Evolutionary conservation across 2,888 invertebrate genomes (phyloP).

Genomic region (Parnassius orleans): DNA sequence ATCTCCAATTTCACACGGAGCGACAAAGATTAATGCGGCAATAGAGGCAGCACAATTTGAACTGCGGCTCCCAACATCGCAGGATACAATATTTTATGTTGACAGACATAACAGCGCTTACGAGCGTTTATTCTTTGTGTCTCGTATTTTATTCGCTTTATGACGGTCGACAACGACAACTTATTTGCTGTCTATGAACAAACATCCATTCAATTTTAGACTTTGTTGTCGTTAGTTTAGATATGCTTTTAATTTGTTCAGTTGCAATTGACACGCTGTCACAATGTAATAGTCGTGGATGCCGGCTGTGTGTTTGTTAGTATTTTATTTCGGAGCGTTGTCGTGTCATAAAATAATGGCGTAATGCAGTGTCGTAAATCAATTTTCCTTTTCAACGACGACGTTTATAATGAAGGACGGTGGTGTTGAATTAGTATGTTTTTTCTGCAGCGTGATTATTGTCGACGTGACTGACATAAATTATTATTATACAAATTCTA

Average conservation of each 20-base stretch:
- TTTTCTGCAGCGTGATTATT: conserved; percentile 51
- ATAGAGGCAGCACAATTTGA: conserved; percentile 74
- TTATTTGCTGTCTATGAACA: conserved; percentile 31
- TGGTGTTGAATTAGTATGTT: conserved; percentile 44
- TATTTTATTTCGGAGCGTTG: conserved; percentile 80
- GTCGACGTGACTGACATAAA: background rate
- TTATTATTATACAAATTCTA: too few species aligned
- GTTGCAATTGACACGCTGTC: conserved; percentile 39
- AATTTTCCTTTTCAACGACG: conserved; percentile 76
- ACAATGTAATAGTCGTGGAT: conserved; percentile 75
- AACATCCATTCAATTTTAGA: conserved; percentile 36
- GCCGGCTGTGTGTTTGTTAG: conserved; percentile 79
- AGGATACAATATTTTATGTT: conserved; percentile 81
- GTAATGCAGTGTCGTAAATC: conserved; percentile 78
- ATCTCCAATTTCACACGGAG: conserved; percentile 69
- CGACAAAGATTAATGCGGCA: conserved; percentile 72
- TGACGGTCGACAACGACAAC: conserved; percentile 64
- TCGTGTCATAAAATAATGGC: conserved; percentile 79
- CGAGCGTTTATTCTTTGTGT: conserved; percentile 80
- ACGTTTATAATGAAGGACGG: conserved; percentile 73
- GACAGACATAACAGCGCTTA: conserved; percentile 80
- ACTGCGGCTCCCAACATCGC: conserved; percentile 64
- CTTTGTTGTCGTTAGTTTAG: conserved; percentile 38
- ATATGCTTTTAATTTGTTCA: conserved; percentile 27
- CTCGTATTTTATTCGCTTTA: conserved; percentile 81